Base-by-base conservation (phyloP, 2,797 vertebrate species). In the Galago senegalensis region DNA sequence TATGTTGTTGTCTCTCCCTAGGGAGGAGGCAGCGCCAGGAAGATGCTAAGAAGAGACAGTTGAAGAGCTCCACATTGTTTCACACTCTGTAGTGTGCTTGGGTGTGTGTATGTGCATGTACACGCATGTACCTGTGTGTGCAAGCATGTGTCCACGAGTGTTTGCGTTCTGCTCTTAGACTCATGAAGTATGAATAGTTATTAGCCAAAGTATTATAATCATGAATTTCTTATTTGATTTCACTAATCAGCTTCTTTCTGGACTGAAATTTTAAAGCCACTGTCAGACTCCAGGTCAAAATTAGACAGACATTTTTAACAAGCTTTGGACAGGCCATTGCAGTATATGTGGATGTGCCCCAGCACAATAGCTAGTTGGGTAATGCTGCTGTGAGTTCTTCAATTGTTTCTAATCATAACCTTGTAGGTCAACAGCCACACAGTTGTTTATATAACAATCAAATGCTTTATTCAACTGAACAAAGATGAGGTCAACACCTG, bases 341-440 rank as follows among this genome's bases (percentile, higher is more conserved):
- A 53, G 49, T 14, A 53, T 4, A 53, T 3, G 49, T 3, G 14
- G 49, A 34, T 61, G 56, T 40, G 34, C 34, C 37, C 69, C 23
- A 37, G 29, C 60, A 53, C 17, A 31, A 20, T n/a, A 49, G 37
- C 29, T 29, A 65, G 60, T 23, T n/a, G 3, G 37, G 21, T 70
- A 37, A 87, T 40, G 27, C 65, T 43, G n/a, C 73, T 29, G 3
- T 23, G 46, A 73, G 31, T 87, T 93, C 16, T 46, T 89, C 76
- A 83, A 34, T 77, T 27, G 16, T 83, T 91, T 86, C 60, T 84
- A 88, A 70, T 86, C 53, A 85, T 58, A 87, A 69, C n/a, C 20
- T 53, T 73, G 27, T 43, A 14, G 73, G 56, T 90, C 76, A 85
- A 90, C 56, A 86, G 18, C 4, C 49, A 53, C 49, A 53, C 0